phyloP scores from a whole-genome alignment of 2,797 vertebrate genomes.

The Notolabrus celidotus region DNA sequence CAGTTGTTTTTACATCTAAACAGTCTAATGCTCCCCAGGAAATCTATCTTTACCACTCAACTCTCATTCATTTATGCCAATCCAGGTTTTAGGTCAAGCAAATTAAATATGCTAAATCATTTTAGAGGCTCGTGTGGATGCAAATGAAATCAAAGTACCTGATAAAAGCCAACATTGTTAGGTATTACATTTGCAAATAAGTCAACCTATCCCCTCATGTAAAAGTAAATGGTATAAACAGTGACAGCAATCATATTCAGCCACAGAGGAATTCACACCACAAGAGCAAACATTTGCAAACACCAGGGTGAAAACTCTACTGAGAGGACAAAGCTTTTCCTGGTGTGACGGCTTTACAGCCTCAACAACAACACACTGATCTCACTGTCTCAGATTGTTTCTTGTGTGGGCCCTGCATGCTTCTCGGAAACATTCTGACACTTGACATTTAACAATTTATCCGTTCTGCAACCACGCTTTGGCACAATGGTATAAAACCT shows the following conservation, averaged over 20 bases:
- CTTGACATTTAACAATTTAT: conserved; percentile 56
- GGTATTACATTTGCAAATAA: too few relatives aligned
- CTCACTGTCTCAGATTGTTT: conserved; percentile 44
- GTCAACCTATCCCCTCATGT: neutral
- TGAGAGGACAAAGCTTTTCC: conserved; percentile 26
- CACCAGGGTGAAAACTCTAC: conserved; percentile 12
- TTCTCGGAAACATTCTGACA: conserved; percentile 56
- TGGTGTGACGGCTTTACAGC: conserved; percentile 49
- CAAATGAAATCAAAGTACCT: too few relatives aligned
- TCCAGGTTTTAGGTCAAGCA: too few relatives aligned
- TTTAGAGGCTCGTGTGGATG: too few relatives aligned
- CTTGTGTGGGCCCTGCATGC: conserved; percentile 34
- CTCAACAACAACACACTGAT: conserved; percentile 35
- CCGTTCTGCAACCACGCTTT: conserved; percentile 25
- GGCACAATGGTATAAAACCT: conserved; percentile 2
- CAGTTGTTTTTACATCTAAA: too few relatives aligned
- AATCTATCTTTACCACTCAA: too few relatives aligned
- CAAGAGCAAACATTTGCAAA: conserved; percentile 44
- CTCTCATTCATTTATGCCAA: too few relatives aligned
- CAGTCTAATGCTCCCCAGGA: too few relatives aligned
- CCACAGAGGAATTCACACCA: conserved; percentile 31
- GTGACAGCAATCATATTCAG: conserved; percentile 3
- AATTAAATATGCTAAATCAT: too few relatives aligned
- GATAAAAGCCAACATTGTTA: too few relatives aligned
- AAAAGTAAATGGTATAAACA: neutral